Percentiles rank a stretch among this genome's conserved stretches.
Evolutionary conservation across 2,797 vertebrate genomes (phyloP).

Genomic region (Danio tinwini): DNA sequence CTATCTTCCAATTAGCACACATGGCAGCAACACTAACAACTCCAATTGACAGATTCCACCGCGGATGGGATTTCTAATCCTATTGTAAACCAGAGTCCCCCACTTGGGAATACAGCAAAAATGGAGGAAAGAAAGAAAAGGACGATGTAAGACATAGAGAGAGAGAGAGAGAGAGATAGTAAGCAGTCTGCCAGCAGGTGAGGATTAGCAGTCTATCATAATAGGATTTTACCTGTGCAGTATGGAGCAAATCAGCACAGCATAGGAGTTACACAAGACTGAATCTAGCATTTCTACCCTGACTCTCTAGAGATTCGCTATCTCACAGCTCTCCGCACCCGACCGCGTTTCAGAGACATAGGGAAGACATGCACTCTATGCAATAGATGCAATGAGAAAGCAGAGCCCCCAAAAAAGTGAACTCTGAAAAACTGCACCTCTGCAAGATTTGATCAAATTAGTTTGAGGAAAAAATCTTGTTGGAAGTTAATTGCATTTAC

Average conservation of each 20-base stretch:
- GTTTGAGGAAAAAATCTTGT: not conserved
- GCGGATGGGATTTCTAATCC: conserved; percentile 46
- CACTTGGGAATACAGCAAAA: conserved; percentile 17
- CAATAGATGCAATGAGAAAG: not conserved
- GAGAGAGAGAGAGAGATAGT: conserved; percentile 13
- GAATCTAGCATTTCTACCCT: not conserved
- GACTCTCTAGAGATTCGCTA: not conserved
- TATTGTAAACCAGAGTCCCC: conserved; percentile 35
- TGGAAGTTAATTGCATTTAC: not conserved
- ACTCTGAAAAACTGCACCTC: too few species aligned
- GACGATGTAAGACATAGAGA: not conserved
- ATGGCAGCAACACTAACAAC: conserved; percentile 20
- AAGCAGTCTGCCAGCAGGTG: conserved; percentile 38
- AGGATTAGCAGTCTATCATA: conserved; percentile 38
- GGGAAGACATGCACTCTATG: not conserved
- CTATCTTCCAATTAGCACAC: conserved; percentile 51
- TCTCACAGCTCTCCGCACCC: not conserved
- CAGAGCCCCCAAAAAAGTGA: not conserved
- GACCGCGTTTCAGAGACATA: not conserved
- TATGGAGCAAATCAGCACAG: conserved; percentile 19
- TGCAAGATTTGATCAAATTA: not conserved
- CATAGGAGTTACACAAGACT: conserved; percentile 2
- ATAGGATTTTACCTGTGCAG: conserved; percentile 34
- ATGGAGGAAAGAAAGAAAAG: not conserved
- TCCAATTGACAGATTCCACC: conserved; percentile 21